Evolutionary conservation across 2,797 vertebrate genomes (phyloP).

Genomic region (Sparus aurata): DNA sequence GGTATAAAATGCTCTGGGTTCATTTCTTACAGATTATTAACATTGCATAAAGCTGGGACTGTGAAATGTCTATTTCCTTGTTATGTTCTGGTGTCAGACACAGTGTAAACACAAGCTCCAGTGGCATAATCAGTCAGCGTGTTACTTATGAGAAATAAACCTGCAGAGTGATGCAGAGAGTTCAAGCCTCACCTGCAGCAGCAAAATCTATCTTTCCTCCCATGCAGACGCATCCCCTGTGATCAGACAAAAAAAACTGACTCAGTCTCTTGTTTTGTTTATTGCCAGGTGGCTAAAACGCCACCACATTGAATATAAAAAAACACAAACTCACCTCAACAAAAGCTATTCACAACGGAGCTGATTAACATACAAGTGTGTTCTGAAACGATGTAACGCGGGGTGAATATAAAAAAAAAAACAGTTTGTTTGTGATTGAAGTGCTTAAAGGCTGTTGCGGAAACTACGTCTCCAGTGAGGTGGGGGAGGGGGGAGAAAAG

Average conservation of each 20-base stretch:
- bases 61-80: neutral
- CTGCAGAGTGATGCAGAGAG: constrained; percentile 17
- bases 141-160: neutral
- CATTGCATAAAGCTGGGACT: neutral
- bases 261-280: constrained; percentile 34
- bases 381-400: constrained; percentile 80
- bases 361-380: constrained; percentile 80
- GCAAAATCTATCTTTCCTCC: fast-evolving
- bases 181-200: constrained; percentile 28
- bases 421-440: constrained; percentile 22
- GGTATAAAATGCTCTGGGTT: neutral
- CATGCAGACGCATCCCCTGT: fast-evolving
- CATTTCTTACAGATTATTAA: neutral
- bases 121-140: neutral
- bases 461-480: constrained; percentile 27
- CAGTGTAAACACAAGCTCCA: neutral
- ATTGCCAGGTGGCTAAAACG: constrained; percentile 92
- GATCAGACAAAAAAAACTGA: neutral
- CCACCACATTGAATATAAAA: constrained; percentile 83
- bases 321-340: constrained; percentile 79
- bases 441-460: constrained; percentile 48
- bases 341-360: constrained; percentile 77
- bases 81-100: neutral
- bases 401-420: constrained; percentile 32
- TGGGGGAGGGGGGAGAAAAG: neutral